A percentile compares a stretch with the other conserved stretches of the same genome.
These are phyloP conservation scores for Scalopus aquaticus DNA, from an alignment of 2,113 vertebrate genomes.

Conservation along the genomic window DNA sequence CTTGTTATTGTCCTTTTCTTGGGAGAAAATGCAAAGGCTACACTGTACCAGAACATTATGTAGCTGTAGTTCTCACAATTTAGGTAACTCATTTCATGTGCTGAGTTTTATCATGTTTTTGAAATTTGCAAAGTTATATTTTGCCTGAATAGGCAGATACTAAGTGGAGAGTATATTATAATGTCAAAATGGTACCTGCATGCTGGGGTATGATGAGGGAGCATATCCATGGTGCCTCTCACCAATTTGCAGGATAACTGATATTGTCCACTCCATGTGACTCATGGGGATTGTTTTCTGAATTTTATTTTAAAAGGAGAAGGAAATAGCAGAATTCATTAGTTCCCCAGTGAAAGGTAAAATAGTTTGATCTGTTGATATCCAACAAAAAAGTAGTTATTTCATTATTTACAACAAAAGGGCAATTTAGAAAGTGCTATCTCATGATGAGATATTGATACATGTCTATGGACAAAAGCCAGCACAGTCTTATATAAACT, in stretches of 20 bases:
- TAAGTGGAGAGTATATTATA: neutral
- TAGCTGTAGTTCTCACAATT: neutral
- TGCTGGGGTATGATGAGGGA: neutral
- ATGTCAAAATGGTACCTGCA: neutral
- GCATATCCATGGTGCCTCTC: too few relatives aligned
- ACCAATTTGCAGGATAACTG: neutral
- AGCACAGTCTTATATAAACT: too few relatives aligned
- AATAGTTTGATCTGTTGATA: neutral
- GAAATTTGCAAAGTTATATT: neutral
- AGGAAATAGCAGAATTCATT: neutral
- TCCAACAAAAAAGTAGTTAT: too few relatives aligned
- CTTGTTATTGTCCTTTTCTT: neutral
- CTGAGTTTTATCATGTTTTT: neutral
- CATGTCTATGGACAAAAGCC: too few relatives aligned
- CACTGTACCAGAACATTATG: neutral
- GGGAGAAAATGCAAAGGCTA: neutral
- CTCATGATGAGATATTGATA: too few relatives aligned
- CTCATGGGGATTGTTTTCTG: neutral
- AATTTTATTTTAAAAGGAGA: neutral
- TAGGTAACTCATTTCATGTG: neutral
- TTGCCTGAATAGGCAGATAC: neutral
- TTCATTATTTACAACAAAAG: too few relatives aligned
- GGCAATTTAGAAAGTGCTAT: too few relatives aligned
- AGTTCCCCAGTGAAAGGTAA: neutral
- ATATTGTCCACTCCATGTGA: neutral